Evolutionary conservation across 2,113 vertebrate genomes (phyloP), one percentile per base, ranked within the genome.

Genomic region (Syrmaticus mikado): DNA sequence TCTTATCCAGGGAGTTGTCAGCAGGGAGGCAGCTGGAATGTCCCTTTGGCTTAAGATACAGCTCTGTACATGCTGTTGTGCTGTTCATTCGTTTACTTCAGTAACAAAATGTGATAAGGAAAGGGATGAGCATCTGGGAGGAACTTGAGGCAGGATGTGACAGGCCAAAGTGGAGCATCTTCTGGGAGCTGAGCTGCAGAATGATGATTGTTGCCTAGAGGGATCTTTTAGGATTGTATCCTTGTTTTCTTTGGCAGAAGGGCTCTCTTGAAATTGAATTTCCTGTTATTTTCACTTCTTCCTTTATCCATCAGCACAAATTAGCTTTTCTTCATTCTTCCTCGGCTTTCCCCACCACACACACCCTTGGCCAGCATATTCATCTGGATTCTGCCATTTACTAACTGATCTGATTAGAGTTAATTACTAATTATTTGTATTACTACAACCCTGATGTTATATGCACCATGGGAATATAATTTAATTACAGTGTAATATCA

Each of bases 381-480:
- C 89, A 87, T 77, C 60, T 92, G 92, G 71, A 92, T 94, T 97
- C 90, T 97, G 89, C 86, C 80, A 43, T 95, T 89, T 32, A 25
- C 74, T 96, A 96, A 97, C 77, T 96, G 92, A 97, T 95, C 73
- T 96, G 92, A 97, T 97, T 97, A 91, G 68, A 87, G 92, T 74
- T 94, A 94, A 96, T 97, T 95, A 96, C 92, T 95, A 96, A 96
- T 93, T 89, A 94, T 92, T 88, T 95, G 48, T 94, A 94, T 96
- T 97, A 94, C 91, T 81, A 92, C 90, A 95, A 92, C 87, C 76
- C 89, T 95, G 83, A 66, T 91, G 86, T 95, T 95, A 92, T 73
- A 90, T 0, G 14, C 94, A 90, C 81, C 77, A 68, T 36, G 96
- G 95, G 94, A 84, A 93, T 96, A 79, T 68, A 92, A 95, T 95